Base-by-base conservation (phyloP, 2,888 invertebrate genomes). In the Cheilosia vernalis region DNA sequence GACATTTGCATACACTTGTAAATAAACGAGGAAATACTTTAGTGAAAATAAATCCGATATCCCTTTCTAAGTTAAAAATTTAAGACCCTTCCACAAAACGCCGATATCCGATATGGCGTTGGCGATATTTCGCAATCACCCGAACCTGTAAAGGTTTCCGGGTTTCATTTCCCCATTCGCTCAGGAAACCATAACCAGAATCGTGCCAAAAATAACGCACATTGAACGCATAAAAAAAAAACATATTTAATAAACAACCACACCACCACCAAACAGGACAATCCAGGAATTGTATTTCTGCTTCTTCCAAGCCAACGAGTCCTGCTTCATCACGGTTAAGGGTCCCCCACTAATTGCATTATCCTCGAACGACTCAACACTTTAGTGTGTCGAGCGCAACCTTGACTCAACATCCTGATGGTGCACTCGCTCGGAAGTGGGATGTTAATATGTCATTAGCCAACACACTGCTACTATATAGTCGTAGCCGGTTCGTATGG, bases 391-490 rank as follows among this genome's bases (percentile, higher is more conserved):
- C 24, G 51, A 63, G 49, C 74, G 83, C 83, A 80, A 80, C 84
- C 80, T 80, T 80, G 70, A 76, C 73, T 67, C 69, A 51, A 70
- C 66, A 83, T 83, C 64, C 84, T 76, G 70, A 30, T 30, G 30
- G 66, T 74, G 64, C 76, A 81, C 70, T 76, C 84, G 60, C 56
- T 53, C 72, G 84, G 60, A 85, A 85, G 66, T 76, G 64, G 61
- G 37, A 85, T 70, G 64, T 85, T 80, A 76, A 80, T 76, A 85
- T 85, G 70, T 80, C 74, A 79, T 79, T 84, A 84, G 53, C 69
- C 77, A 60, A 21, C 70, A 30, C 51, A 63, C 37, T 37, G 72
- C 47, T 58, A 64, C 66, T 76, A 69, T 76, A 69, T 27, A 27
- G 27, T 27, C 27, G 30, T 27, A 63, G 37, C 27, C 44, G 55